These are phyloP conservation scores for Lomographa bimaculata DNA, from an alignment of 2,888 invertebrate genomes.

Conservation along the genomic window DNA sequence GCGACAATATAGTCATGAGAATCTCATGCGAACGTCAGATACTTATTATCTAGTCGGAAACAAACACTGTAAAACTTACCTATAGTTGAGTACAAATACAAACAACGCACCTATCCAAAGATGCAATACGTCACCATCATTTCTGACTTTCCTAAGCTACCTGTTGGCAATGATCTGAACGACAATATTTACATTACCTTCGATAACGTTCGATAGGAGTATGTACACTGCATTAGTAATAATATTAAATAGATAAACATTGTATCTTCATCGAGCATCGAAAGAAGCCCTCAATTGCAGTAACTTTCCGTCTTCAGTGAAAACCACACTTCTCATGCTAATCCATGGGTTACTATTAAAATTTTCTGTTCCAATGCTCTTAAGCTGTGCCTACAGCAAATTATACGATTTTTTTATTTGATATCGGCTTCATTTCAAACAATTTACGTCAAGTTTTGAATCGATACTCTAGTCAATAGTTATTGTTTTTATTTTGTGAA, in stretches of 20 bases:
- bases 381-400: conserved; percentile 62
- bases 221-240: conserved; percentile 48
- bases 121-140: conserved; percentile 25
- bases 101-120: too few relatives aligned
- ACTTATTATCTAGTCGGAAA: neutral
- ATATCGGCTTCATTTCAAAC: conserved; percentile 41
- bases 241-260: conserved; percentile 51
- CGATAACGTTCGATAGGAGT: conserved; percentile 53
- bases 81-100: too few relatives aligned
- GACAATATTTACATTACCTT: conserved; percentile 53
- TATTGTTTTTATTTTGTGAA: conserved; percentile 32
- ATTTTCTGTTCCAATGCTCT: conserved; percentile 51
- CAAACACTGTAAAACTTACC: conserved; percentile 1
- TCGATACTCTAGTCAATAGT: conserved; percentile 35
- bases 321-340: conserved; percentile 48
- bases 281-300: conserved; percentile 42
- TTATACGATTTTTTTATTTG: conserved; percentile 73
- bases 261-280: conserved; percentile 47
- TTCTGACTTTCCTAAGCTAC: conserved; percentile 26
- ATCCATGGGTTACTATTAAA: conserved; percentile 33
- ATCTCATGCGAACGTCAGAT: too few relatives aligned
- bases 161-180: conserved; percentile 41
- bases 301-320: conserved; percentile 38
- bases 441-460: conserved; percentile 1
- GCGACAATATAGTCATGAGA: too few relatives aligned